Conservation (phyloP, 2,797 vertebrate genomes). For the Podargus strigoides region DNA sequence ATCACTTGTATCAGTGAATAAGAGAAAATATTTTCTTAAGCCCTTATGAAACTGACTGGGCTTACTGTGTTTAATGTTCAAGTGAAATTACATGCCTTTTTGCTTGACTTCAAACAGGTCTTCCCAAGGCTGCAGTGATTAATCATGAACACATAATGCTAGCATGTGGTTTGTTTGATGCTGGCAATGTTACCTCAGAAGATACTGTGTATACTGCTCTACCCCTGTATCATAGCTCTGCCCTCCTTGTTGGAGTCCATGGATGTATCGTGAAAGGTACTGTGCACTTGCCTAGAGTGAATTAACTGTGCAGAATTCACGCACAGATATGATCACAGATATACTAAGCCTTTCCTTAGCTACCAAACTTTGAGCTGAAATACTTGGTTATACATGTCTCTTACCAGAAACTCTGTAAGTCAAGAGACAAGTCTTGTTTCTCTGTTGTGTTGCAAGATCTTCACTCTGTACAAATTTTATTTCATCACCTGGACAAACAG, state of each 20-base stretch:
- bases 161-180: slow-evolving; percentile 52
- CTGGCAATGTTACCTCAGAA: slow-evolving; percentile 53
- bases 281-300: neutral
- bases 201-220: slow-evolving; percentile 82
- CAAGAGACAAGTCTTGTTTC: neutral
- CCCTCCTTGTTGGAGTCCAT: slow-evolving; percentile 79
- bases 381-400: neutral
- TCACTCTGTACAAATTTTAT: neutral
- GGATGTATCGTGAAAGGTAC: slow-evolving; percentile 81
- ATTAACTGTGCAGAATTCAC: neutral
- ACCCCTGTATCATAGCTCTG: slow-evolving; percentile 87
- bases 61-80: neutral
- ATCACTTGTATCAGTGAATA: neutral
- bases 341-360: neutral
- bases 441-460: neutral
- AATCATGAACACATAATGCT: slow-evolving; percentile 77
- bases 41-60: neutral
- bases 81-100: neutral
- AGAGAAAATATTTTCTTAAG: neutral
- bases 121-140: slow-evolving; percentile 86
- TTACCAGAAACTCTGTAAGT: neutral
- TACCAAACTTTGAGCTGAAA: neutral
- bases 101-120: slow-evolving; percentile 72
- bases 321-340: too few species aligned
- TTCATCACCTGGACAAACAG: neutral